Percentiles rank a stretch among this genome's conserved stretches.
These are phyloP conservation scores for Babyrousa celebensis DNA, from an alignment of 2,797 vertebrate genomes.

Conservation along the genomic window DNA sequence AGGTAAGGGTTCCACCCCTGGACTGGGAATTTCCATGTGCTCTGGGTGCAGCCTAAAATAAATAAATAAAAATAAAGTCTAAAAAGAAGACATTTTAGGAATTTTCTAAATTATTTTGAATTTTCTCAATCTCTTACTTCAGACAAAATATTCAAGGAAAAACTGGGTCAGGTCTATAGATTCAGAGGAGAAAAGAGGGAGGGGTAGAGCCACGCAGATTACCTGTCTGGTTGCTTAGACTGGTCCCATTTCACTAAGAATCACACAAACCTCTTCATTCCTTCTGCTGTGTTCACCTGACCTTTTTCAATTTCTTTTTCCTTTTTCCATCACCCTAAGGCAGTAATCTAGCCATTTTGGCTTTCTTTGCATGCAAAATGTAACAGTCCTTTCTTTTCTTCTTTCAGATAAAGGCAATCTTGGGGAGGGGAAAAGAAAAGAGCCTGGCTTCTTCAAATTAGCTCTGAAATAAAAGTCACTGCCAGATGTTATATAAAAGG, in stretches of 20 bases:
- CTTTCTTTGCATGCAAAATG: slow-evolving; percentile 85
- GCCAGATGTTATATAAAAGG: slow-evolving; percentile 92
- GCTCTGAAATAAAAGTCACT: slow-evolving; percentile 89
- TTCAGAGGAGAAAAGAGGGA: not conserved
- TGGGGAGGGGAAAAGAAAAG: slow-evolving; percentile 71
- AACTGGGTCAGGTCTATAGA: not conserved
- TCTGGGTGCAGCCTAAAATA: too few relatives aligned
- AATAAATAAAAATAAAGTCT: too few relatives aligned
- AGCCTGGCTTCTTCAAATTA: slow-evolving; percentile 89
- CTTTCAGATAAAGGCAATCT: slow-evolving; percentile 84
- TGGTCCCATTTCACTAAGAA: slow-evolving; percentile 80
- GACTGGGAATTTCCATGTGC: too few relatives aligned
- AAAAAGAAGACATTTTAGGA: slow-evolving; percentile 17
- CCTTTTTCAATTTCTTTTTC: slow-evolving; percentile 82
- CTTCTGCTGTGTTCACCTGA: slow-evolving; percentile 79
- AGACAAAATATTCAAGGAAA: slow-evolving; percentile 53
- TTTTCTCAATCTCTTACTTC: slow-evolving; percentile 57
- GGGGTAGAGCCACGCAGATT: slow-evolving; percentile 58
- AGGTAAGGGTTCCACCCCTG: too few relatives aligned
- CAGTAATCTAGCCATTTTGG: slow-evolving; percentile 79
- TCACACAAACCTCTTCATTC: slow-evolving; percentile 79
- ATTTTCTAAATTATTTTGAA: slow-evolving; percentile 40
- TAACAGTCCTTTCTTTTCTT: slow-evolving; percentile 84
- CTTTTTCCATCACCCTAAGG: slow-evolving; percentile 82
- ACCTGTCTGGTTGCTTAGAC: slow-evolving; percentile 68